Percentiles rank a stretch among this genome's conserved stretches.
These are phyloP conservation scores for Eurystomus gularis DNA, from an alignment of 2,113 vertebrate genomes.

Conservation along the genomic window DNA sequence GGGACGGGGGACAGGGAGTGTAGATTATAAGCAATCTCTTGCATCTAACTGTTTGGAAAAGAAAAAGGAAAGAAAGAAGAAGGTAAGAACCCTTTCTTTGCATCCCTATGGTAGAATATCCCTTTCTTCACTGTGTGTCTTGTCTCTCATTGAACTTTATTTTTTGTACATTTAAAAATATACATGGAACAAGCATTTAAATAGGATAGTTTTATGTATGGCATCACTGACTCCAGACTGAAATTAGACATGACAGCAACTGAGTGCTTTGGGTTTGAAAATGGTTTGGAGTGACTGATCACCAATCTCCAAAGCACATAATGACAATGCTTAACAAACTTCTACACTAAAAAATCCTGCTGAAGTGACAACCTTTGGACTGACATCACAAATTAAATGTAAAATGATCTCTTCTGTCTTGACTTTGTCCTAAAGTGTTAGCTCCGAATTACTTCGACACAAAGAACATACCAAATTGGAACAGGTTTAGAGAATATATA, in stretches of 20 bases:
- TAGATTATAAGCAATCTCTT: not conserved
- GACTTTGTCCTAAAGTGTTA: not conserved
- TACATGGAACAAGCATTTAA: not conserved
- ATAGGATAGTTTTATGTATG: not conserved
- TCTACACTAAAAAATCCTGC: not conserved
- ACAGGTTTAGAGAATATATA: not conserved
- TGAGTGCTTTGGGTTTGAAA: not conserved
- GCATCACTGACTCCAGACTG: not conserved
- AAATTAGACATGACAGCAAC: not conserved
- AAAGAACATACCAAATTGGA: not conserved
- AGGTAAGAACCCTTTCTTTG: not conserved
- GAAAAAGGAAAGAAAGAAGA: not conserved
- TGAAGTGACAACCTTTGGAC: not conserved
- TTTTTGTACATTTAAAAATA: not conserved
- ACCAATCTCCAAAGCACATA: not conserved
- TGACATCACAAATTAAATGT: not conserved
- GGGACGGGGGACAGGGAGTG: accelerated
- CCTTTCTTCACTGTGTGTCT: not conserved
- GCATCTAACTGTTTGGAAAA: not conserved
- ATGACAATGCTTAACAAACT: not conserved
- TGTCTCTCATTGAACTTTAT: not conserved
- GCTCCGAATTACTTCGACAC: not conserved
- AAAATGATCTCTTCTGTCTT: not conserved
- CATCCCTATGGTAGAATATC: not conserved
- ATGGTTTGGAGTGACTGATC: not conserved